These are phyloP conservation scores for Charanyca ferruginea DNA, from an alignment of 2,888 invertebrate genomes.

Conservation along the genomic window DNA sequence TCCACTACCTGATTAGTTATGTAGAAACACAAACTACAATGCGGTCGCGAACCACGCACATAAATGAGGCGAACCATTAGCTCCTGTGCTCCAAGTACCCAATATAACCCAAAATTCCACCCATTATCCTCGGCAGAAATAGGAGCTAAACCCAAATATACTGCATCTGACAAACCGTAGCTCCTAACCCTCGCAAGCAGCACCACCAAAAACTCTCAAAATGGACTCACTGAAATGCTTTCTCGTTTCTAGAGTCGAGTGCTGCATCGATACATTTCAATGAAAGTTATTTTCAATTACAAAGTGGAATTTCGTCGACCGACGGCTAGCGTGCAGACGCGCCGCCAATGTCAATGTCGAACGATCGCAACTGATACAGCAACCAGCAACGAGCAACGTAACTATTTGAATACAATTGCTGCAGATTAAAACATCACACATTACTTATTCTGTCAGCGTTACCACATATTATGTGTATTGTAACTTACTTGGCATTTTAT, in stretches of 20 bases:
- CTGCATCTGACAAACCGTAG: background rate
- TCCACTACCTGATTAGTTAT: background rate
- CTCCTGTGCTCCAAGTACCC: conserved; percentile 9
- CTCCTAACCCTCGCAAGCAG: conserved; percentile 10
- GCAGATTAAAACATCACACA: conserved; percentile 58
- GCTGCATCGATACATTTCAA: conserved; percentile 71
- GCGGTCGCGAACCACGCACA: conserved; percentile 21
- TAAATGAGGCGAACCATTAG: background rate
- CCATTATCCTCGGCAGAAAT: background rate
- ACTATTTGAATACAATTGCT: conserved; percentile 66
- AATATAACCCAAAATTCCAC: conserved; percentile 8
- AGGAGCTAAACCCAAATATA: conserved; percentile 8
- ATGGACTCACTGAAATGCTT: conserved; percentile 61
- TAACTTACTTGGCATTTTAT: conserved; percentile 44
- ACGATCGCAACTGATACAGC: conserved; percentile 55
- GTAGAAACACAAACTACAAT: conserved; percentile 1
- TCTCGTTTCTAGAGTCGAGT: conserved; percentile 59
- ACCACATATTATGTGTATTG: conserved; percentile 42
- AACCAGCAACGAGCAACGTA: conserved; percentile 47
- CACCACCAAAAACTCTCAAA: conserved; percentile 21
- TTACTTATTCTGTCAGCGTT: conserved; percentile 51
- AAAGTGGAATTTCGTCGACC: conserved; percentile 76
- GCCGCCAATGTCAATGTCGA: conserved; percentile 82
- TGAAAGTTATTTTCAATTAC: conserved; percentile 85
- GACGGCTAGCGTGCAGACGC: conserved; percentile 79